A percentile compares a stretch with the other conserved stretches of the same genome.
These are phyloP conservation scores for Parascotia fuliginaria DNA, from an alignment of 2,888 invertebrate genomes.

Conservation along the genomic window DNA sequence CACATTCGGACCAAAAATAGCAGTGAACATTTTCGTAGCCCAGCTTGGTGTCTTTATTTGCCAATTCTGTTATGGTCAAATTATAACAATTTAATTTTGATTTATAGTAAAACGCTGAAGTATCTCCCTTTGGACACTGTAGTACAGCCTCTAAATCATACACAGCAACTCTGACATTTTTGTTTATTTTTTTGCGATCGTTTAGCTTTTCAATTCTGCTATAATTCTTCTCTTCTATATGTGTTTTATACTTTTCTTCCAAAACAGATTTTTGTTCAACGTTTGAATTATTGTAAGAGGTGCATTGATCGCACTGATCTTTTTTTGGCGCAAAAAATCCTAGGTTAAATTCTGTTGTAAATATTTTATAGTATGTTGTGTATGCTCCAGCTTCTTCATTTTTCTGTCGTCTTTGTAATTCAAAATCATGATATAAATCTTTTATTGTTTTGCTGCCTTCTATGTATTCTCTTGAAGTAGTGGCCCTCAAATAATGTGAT, in stretches of 20 bases:
- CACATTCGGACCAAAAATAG: constrained; percentile 10
- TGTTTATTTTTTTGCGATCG: constrained; percentile 17
- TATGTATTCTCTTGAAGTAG: neutral
- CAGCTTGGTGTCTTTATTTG: neutral
- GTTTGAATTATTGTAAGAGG: constrained; percentile 11
- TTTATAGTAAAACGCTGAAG: constrained; percentile 28
- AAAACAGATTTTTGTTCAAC: constrained; percentile 1
- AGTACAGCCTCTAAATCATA: constrained; percentile 35
- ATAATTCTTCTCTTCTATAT: constrained; percentile 20
- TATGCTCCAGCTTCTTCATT: neutral
- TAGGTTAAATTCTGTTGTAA: neutral
- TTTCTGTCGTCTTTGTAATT: neutral
- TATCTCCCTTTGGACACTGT: constrained; percentile 28
- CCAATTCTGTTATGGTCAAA: constrained; percentile 11
- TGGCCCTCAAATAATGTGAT: neutral
- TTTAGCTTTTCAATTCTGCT: too few relatives aligned
- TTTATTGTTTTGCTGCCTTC: neutral
- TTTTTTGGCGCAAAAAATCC: constrained; percentile 15
- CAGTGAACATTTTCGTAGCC: too few relatives aligned
- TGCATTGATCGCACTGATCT: constrained; percentile 24
- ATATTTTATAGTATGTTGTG: neutral
- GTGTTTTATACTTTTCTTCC: constrained; percentile 8
- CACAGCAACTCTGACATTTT: constrained; percentile 31
- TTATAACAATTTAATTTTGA: constrained; percentile 30
- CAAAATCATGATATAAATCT: neutral